Evolutionary conservation across 1,140 invertebrate genomes (phyloP), one percentile per base, ranked within the genome.

Genomic region (Pristionchus pacificus): DNA sequence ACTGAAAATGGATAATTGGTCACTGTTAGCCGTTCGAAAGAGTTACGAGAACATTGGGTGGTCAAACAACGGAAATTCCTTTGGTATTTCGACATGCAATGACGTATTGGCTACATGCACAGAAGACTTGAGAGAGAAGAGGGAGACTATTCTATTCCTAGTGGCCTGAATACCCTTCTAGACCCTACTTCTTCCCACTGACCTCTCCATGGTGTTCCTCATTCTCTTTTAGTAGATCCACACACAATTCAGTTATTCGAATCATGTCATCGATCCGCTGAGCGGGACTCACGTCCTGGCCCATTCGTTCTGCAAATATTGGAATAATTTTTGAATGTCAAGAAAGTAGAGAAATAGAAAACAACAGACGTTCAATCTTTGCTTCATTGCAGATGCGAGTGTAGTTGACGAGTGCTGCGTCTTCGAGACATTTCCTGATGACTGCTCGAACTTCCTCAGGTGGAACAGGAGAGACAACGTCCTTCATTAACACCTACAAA

Each of bases 201-300:
- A 98, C 96, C 92, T 99, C 95, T 74, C 95, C 94, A 87, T 98
- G 97, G 86, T 98, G 94, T 85, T 98, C 96, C 87, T 98, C 95
- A 84, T 98, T 98, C 86, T 98, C 96, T 85, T 98, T 95, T 59
- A 98, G 86, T 14, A 98, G 88, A 85, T 99, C 96, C 55, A 98
- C 95, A 86, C 96, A 99, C 13, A 98, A 88, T 84, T 98, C 95
- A 19, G 95, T 93, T 63, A 98, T 88, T 84, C 93, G 93, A 81
- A 97, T 95, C 24, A 99, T 88, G 85, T 98, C 94, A 84, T 98
- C 95, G 19, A 99, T 88, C 28, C 83, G 55, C 71, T 83, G 81
- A 31, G 79, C 76, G 10, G 81, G 82, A 70, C 71, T 76, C 19
- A 83, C 77, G 63, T 83, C 82, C 1, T 65, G 31, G 14, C 82